Conservation (phyloP, 2,888 invertebrate species). For the Apodemia duryi region DNA sequence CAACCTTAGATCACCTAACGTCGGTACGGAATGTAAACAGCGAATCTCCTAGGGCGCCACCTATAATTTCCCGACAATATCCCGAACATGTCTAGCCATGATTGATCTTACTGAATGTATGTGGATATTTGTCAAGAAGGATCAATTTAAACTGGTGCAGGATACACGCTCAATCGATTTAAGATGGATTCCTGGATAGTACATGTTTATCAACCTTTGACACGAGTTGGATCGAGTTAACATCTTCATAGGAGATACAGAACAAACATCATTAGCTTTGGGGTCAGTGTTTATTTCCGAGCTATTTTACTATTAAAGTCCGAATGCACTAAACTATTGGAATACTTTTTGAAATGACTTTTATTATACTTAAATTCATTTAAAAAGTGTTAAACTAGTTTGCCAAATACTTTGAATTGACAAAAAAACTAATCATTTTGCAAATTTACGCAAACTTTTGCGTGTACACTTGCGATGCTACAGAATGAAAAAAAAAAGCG, state of each 20-base stretch:
- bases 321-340: too few relatives aligned
- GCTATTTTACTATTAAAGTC: too few relatives aligned
- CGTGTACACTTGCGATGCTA: too few relatives aligned
- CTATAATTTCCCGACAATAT: constrained; percentile 63
- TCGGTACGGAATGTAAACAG: constrained; percentile 74
- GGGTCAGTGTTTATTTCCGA: background rate
- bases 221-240: constrained; percentile 73
- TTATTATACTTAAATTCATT: too few relatives aligned
- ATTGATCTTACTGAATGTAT: constrained; percentile 30
- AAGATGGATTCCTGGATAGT: constrained; percentile 45
- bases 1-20: constrained; percentile 58
- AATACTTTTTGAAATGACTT: too few relatives aligned
- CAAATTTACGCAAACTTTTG: too few relatives aligned
- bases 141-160: constrained; percentile 40
- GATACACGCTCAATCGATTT: constrained; percentile 61
- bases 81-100: constrained; percentile 4
- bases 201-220: constrained; percentile 80
- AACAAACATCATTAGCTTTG: constrained; percentile 58
- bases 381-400: too few relatives aligned
- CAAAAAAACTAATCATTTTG: too few relatives aligned
- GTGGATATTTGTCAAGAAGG: constrained; percentile 21
- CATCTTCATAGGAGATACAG: constrained; percentile 64
- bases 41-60: constrained; percentile 75
- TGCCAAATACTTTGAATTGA: too few relatives aligned
- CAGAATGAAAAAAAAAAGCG: too few relatives aligned